Evolutionary conservation across 2,888 invertebrate species (phyloP).

Genomic region (Drepana falcataria): DNA sequence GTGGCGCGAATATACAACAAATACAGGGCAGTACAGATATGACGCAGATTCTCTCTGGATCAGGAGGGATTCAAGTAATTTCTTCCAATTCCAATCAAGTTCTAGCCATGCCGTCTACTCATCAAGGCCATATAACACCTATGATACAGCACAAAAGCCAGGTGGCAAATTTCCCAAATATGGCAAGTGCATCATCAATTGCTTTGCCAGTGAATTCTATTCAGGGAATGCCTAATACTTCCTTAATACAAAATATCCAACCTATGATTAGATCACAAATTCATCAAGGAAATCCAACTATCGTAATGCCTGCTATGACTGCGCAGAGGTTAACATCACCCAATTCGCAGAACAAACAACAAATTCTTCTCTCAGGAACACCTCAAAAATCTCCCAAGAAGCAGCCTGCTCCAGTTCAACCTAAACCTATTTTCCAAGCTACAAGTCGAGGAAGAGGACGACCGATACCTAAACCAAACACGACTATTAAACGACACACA

Average conservation of each 20-base stretch:
- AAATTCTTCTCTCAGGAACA: constrained; percentile 60
- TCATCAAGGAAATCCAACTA: constrained; percentile 64
- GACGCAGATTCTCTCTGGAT: constrained; percentile 63
- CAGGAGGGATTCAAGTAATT: constrained; percentile 73
- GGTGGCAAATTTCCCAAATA: constrained; percentile 66
- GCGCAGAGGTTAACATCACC: constrained; percentile 67
- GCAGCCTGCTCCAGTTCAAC: constrained; percentile 65
- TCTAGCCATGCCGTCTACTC: constrained; percentile 66
- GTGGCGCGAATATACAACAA: constrained; percentile 61
- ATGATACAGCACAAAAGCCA: constrained; percentile 71
- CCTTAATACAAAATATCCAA: constrained; percentile 72
- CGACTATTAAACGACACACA: constrained; percentile 68
- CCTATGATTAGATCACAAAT: constrained; percentile 72
- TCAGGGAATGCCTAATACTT: constrained; percentile 67
- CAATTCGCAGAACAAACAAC: constrained; percentile 65
- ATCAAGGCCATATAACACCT: constrained; percentile 51
- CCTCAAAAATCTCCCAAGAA: constrained; percentile 73
- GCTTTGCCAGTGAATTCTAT: constrained; percentile 70
- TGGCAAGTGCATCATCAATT: constrained; percentile 73
- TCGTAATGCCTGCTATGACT: constrained; percentile 68
- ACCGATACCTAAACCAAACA: constrained; percentile 61
- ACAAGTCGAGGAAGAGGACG: constrained; percentile 64
- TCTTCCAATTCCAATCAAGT: constrained; percentile 75
- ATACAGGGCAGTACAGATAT: constrained; percentile 64
- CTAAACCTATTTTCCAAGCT: constrained; percentile 72